Conservation (phyloP, 2,888 invertebrate genomes). For the Schizaphis graminum region DNA sequence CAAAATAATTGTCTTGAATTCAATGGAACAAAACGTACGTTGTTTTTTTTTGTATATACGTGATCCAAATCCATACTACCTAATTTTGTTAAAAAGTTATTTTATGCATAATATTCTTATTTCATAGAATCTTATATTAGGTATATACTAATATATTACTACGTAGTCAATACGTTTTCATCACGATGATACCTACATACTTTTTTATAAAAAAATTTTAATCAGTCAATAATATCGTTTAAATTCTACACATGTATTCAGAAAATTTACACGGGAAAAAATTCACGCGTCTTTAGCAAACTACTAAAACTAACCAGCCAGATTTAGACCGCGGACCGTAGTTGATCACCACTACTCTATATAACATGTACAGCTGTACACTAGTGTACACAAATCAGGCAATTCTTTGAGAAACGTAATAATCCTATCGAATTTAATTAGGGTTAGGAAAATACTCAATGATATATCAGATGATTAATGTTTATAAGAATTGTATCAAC, state of each 20-base stretch:
- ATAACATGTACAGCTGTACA: neutral
- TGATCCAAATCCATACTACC: neutral
- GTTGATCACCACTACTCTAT: too few relatives aligned
- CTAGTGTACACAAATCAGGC: neutral
- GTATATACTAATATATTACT: too few relatives aligned
- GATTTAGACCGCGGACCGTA: too few relatives aligned
- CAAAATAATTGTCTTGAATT: neutral
- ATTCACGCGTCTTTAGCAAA: neutral
- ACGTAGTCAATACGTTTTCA: neutral
- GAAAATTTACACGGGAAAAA: neutral
- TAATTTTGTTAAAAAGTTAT: neutral
- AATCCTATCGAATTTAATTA: neutral
- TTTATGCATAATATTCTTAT: neutral
- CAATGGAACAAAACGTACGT: neutral
- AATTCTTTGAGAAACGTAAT: neutral
- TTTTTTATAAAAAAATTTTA: neutral
- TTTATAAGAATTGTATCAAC: neutral
- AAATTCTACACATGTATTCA: neutral
- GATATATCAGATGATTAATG: neutral
- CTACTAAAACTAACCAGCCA: neutral
- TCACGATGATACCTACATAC: neutral
- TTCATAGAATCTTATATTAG: neutral
- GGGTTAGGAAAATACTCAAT: neutral
- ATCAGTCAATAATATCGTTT: neutral
- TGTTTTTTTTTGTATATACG: slow-evolving; percentile 1